Evolutionary conservation across 2,888 invertebrate genomes (phyloP).

Genomic region (Psylliodes chrysocephalus): DNA sequence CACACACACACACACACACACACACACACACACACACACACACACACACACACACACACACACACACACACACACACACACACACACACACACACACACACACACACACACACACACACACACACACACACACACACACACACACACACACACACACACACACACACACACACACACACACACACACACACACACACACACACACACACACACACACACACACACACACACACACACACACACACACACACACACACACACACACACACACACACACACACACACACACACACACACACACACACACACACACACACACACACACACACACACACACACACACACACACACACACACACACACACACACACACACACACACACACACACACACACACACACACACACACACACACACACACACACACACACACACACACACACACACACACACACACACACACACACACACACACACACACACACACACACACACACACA

Average conservation of each 20-base stretch:
- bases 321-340: no score
- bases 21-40: constrained; percentile 5
- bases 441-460: no score
- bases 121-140: constrained; percentile 6
- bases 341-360: no score
- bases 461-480: no score
- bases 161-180: constrained; percentile 6
- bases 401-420: no score
- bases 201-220: constrained; percentile 6
- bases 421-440: no score
- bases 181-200: constrained; percentile 6
- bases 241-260: constrained; percentile 4
- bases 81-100: constrained; percentile 6
- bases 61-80: constrained; percentile 6
- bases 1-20: constrained; percentile 6
- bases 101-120: constrained; percentile 6
- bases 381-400: no score
- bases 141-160: constrained; percentile 4
- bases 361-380: no score
- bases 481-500: no score
- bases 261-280: constrained; percentile 5
- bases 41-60: constrained; percentile 6
- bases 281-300: constrained; percentile 6
- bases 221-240: constrained; percentile 4
- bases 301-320: constrained; percentile 6